Evolutionary conservation across 2,888 invertebrate genomes (phyloP), one percentile per base, ranked within the genome.

Genomic region (Linnaemya vulpina): DNA sequence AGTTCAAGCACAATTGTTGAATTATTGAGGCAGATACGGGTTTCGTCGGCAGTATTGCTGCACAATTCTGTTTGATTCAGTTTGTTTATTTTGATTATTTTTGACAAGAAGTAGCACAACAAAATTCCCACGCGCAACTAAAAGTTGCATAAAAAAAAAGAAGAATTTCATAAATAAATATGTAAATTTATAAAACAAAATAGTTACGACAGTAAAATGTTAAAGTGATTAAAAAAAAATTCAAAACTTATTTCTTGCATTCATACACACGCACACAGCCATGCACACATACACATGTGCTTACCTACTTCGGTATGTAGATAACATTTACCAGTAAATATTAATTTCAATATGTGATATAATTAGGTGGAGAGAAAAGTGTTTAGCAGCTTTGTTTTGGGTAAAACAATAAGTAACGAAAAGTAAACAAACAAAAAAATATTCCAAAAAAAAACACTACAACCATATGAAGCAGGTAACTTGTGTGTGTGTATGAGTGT

Each of bases 21-120:
- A 68, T 43, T 78, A 75, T 82, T 85, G 82, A 78, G 81, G 78
- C 81, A 85, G 78, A 85, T 78, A 82, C 85, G 82, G 85, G 85
- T 82, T 79, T 60, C 20, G 71, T 67, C 60, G 76, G 76, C 75
- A 68, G n/a, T 77, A 38, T 3, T 1, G 58, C 20, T n/a, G 46
- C 15, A 58, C 38, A 17, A 63, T 40, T 51, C 35, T 13, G 46
- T 1, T 49, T 30, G 2, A 3, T 30, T 30, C 5, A 2, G 30
- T 30, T 30, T 30, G 30, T 30, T 30, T 40, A 17, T 35, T 46
- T 68, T 38, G 38, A 11, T 11, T 25, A 1, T 38, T 38, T 15
- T 38, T 15, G 3, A 40, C 22, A 51, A 43, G 4, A 58, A 65
- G 17, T 20, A 55, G 17, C 55, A 58, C 4, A 46, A 3, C 10